These are phyloP conservation scores for Hirtodrosophila alboralis DNA, from an alignment of 2,888 invertebrate genomes.

Conservation along the genomic window DNA sequence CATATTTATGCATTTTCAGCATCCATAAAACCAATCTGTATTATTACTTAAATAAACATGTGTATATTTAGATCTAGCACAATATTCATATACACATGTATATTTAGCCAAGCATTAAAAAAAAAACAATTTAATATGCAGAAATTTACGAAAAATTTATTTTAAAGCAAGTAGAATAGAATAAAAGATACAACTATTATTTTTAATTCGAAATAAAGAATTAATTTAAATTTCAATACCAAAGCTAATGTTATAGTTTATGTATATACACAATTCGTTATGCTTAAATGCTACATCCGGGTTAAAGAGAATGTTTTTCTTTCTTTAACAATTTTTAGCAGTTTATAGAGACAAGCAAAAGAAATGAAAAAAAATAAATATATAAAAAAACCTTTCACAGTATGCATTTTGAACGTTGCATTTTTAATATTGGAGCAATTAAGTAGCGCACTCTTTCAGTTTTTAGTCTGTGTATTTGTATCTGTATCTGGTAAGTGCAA, in stretches of 20 bases:
- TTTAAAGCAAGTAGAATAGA: too few relatives aligned
- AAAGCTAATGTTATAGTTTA: not conserved
- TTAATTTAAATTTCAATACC: not conserved
- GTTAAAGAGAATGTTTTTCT: slow-evolving; percentile 7
- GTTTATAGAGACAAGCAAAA: not conserved
- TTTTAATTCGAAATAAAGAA: too few relatives aligned
- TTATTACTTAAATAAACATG: too few relatives aligned
- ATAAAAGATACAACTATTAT: too few relatives aligned
- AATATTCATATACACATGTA: too few relatives aligned
- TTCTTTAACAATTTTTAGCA: slow-evolving; percentile 8
- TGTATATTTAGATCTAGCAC: too few relatives aligned
- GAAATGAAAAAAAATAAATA: not conserved
- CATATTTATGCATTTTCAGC: too few relatives aligned
- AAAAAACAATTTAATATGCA: too few relatives aligned
- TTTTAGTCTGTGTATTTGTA: slow-evolving; percentile 18
- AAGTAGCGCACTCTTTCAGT: slow-evolving; percentile 51
- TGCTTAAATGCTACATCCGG: slow-evolving; percentile 19
- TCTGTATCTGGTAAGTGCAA: slow-evolving; percentile 4
- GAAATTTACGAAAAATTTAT: too few relatives aligned
- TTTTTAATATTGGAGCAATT: slow-evolving; percentile 54
- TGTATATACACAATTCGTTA: slow-evolving; percentile 1
- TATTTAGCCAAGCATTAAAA: too few relatives aligned
- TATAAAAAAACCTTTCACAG: slow-evolving; percentile 33
- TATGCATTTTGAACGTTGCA: slow-evolving; percentile 25
- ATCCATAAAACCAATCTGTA: too few relatives aligned